phyloP scores from a whole-genome alignment of 2,113 vertebrate species.

The Mastomys coucha region DNA sequence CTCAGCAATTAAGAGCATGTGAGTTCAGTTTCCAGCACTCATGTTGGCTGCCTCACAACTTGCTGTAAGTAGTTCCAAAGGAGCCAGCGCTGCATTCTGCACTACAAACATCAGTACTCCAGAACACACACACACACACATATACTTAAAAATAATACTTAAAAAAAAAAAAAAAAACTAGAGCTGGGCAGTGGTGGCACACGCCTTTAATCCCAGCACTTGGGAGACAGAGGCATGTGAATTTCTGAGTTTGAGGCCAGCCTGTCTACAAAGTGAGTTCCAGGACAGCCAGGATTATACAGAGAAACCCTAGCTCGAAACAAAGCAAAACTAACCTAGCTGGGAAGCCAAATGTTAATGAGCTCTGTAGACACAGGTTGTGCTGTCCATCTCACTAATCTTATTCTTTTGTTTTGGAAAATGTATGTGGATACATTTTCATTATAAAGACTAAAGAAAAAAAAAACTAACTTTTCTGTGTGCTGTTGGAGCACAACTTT shows the following conservation, averaged over 20 bases:
- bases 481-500: neutral
- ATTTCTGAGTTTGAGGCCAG: too few species aligned
- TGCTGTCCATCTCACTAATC: neutral
- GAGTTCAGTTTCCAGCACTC: neutral
- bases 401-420: conserved; percentile 33
- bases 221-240: too few species aligned
- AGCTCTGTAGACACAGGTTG: neutral
- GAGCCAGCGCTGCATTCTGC: neutral
- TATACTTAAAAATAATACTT: neutral
- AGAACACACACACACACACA: neutral
- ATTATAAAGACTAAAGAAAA: neutral
- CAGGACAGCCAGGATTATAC: too few species aligned
- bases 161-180: too few species aligned
- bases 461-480: neutral
- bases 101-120: neutral
- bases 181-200: too few species aligned
- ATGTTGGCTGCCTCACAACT: neutral
- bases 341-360: neutral
- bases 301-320: too few species aligned
- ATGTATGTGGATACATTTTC: neutral
- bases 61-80: neutral
- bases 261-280: too few species aligned
- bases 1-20: neutral
- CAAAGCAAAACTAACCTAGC: neutral
- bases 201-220: too few species aligned